These are phyloP conservation scores for Helicolenus hilgendorfi DNA, from an alignment of 2,797 vertebrate genomes.

Conservation along the genomic window DNA sequence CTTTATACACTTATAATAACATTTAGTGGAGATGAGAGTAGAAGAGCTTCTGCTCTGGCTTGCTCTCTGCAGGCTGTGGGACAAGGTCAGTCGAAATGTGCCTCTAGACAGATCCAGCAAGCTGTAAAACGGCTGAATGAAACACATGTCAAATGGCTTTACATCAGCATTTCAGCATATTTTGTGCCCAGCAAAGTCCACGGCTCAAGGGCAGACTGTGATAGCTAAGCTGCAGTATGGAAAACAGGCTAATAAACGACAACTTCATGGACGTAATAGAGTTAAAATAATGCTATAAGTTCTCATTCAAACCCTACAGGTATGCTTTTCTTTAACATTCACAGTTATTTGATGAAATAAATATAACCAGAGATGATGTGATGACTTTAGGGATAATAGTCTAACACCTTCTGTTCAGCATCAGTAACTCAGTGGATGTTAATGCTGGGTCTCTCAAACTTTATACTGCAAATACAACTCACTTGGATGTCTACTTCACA, in stretches of 20 bases:
- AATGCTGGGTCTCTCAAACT: no score
- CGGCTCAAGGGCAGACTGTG: background rate
- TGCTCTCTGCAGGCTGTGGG: slow-evolving; percentile 1
- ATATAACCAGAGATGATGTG: background rate
- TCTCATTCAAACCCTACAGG: background rate
- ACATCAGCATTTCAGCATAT: slow-evolving; percentile 62
- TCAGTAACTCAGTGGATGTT: no score
- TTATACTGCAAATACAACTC: no score
- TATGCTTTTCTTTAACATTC: background rate
- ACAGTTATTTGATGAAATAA: background rate
- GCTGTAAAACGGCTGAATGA: slow-evolving; percentile 67
- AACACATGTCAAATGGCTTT: slow-evolving; percentile 53
- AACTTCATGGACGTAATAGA: background rate
- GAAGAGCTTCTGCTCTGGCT: slow-evolving; percentile 1
- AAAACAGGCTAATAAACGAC: background rate
- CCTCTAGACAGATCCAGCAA: slow-evolving; percentile 55
- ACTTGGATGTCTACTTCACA: background rate
- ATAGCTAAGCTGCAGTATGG: background rate
- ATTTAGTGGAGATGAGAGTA: background rate
- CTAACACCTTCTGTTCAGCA: no score
- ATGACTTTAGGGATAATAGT: background rate
- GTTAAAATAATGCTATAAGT: background rate
- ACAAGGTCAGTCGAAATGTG: slow-evolving; percentile 53
- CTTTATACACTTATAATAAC: background rate
- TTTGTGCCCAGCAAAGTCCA: slow-evolving; percentile 11